Percentiles rank a stretch among this genome's conserved stretches.
phyloP scores from a whole-genome alignment of 1,140 invertebrate species.

The Procambarus virginalis region DNA sequence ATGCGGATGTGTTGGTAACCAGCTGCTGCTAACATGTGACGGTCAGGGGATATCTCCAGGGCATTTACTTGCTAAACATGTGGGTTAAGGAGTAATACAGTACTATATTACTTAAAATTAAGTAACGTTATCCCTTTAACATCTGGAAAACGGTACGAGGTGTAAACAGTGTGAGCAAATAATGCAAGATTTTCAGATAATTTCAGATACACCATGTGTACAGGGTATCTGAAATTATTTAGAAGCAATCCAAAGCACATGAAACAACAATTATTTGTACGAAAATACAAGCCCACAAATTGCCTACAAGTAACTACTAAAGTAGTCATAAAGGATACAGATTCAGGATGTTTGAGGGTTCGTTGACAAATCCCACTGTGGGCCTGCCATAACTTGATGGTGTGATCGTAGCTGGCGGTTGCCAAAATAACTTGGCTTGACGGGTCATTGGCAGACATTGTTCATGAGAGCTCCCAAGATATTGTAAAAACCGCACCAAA shows the following conservation, averaged over 20 bases:
- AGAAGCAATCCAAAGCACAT: too few relatives aligned
- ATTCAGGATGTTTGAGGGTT: slow-evolving; percentile 94
- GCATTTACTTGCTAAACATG: slow-evolving; percentile 90
- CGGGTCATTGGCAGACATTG: slow-evolving; percentile 37
- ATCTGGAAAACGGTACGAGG: too few relatives aligned
- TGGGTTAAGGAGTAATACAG: neutral
- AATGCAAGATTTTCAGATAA: too few relatives aligned
- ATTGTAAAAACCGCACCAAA: too few relatives aligned
- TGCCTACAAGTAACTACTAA: too few relatives aligned
- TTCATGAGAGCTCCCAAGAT: neutral
- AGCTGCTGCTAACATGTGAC: slow-evolving; percentile 87
- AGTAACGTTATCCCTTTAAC: too few relatives aligned
- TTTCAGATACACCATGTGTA: too few relatives aligned
- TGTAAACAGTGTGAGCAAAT: too few relatives aligned
- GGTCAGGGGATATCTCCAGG: slow-evolving; percentile 95
- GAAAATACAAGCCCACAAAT: too few relatives aligned
- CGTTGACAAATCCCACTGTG: slow-evolving; percentile 92
- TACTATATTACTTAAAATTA: too few relatives aligned
- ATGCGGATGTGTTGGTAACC: slow-evolving; percentile 96
- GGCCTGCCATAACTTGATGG: slow-evolving; percentile 97
- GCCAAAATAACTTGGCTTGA: slow-evolving; percentile 83
- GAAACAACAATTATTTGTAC: too few relatives aligned
- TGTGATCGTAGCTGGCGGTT: slow-evolving; percentile 97
- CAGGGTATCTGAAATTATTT: too few relatives aligned
- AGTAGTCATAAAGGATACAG: slow-evolving; percentile 72